Conservation (phyloP, 2,113 vertebrate genomes). For the Dicaeum eximium region DNA sequence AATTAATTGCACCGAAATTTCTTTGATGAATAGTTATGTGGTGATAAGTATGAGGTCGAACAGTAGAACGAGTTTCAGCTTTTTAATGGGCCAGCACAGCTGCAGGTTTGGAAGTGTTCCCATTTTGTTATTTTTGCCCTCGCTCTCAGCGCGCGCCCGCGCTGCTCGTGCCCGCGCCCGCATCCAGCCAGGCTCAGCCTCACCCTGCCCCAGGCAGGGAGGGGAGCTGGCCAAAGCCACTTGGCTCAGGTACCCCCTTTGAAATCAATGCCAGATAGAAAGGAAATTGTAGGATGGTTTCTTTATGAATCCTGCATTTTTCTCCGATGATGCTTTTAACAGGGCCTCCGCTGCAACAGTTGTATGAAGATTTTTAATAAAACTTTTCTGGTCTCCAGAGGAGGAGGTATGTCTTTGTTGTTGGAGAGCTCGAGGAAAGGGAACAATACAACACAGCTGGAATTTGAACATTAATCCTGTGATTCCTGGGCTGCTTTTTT, state of each 20-base stretch:
- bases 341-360: slow-evolving; percentile 66
- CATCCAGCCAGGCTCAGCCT: not conserved
- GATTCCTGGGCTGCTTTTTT: slow-evolving; percentile 69
- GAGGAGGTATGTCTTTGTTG: slow-evolving; percentile 76
- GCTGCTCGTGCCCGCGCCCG: slow-evolving; percentile 6
- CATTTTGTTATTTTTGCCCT: not conserved
- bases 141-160: not conserved
- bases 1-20: slow-evolving; percentile 97
- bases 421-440: slow-evolving; percentile 70
- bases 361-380: slow-evolving; percentile 79
- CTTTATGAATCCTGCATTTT: slow-evolving; percentile 67
- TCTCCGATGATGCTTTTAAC: slow-evolving; percentile 60
- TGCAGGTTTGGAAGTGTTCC: slow-evolving; percentile 81
- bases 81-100: slow-evolving; percentile 82
- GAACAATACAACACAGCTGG: slow-evolving; percentile 73
- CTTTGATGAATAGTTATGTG: slow-evolving; percentile 94
- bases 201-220: not conserved
- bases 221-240: slow-evolving; percentile 41
- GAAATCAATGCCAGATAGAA: slow-evolving; percentile 76
- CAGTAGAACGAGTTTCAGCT: slow-evolving; percentile 81
- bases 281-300: slow-evolving; percentile 68
- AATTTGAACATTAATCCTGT: slow-evolving; percentile 68
- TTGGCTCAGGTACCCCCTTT: slow-evolving; percentile 60
- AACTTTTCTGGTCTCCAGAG: slow-evolving; percentile 74
- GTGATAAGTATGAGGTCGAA: slow-evolving; percentile 87